Conservation (phyloP, 2,888 invertebrate species). For the Trachelus troglodyta region DNA sequence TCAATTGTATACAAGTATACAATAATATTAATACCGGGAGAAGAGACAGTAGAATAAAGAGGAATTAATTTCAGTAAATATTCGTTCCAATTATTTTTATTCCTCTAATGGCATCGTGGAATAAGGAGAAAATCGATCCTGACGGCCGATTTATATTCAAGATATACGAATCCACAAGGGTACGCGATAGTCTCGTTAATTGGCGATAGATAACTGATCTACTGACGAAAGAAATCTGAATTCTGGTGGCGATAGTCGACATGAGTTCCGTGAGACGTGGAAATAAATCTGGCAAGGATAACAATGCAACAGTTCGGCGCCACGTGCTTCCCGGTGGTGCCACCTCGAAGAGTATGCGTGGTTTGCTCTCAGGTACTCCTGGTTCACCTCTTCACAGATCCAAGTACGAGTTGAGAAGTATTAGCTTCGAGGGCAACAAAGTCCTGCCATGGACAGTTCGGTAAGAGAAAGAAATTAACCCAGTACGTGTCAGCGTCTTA, state of each 20-base stretch:
- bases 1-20: background rate
- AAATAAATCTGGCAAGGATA: conserved; percentile 35
- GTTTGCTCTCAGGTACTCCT: conserved; percentile 39
- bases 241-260: background rate
- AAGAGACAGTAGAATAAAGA: background rate
- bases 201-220: background rate
- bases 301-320: conserved; percentile 30
- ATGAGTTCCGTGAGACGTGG: conserved; percentile 37
- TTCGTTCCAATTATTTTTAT: background rate
- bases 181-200: background rate
- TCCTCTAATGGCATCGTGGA: background rate
- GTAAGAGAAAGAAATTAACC: conserved; percentile 36
- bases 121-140: background rate
- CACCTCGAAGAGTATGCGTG: conserved; percentile 50
- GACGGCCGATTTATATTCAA: background rate
- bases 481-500: background rate
- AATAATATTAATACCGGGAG: background rate
- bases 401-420: conserved; percentile 65
- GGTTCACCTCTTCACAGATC: conserved; percentile 57
- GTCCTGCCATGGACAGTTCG: conserved; percentile 64
- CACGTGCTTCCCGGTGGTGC: conserved; percentile 34
- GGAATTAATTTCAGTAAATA: background rate
- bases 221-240: background rate
- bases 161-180: background rate
- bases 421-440: conserved; percentile 65